Conservation (phyloP, 2,888 invertebrate genomes). For the Diploptera punctata region DNA sequence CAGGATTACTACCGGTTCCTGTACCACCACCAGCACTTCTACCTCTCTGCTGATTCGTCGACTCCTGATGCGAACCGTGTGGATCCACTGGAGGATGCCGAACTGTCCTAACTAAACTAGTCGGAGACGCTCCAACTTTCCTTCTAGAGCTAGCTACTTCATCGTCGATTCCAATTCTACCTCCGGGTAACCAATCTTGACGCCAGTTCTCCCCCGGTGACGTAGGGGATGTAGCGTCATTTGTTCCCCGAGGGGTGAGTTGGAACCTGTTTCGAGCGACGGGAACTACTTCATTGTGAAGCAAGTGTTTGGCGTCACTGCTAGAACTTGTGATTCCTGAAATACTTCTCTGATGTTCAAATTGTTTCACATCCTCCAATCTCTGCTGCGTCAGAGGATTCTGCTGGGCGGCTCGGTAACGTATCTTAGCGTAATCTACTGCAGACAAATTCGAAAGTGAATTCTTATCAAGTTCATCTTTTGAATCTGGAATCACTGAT, state of each 20-base stretch:
- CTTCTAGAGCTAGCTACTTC: not conserved
- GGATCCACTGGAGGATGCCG: conserved; percentile 13
- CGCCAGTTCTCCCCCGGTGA: conserved; percentile 26
- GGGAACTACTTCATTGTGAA: conserved; percentile 28
- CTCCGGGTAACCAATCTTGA: conserved; percentile 31
- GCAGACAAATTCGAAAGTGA: conserved; percentile 58
- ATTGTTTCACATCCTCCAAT: conserved; percentile 50
- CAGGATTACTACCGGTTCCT: conserved; percentile 64
- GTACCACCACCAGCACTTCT: conserved; percentile 48
- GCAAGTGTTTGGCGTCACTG: conserved; percentile 30
- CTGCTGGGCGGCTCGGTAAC: conserved; percentile 65
- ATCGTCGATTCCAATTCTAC: conserved; percentile 3
- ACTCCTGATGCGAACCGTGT: conserved; percentile 58
- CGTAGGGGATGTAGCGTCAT: conserved; percentile 5
- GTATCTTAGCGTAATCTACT: conserved; percentile 70
- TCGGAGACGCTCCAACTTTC: not conserved
- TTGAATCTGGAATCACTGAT: not conserved
- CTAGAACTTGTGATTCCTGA: conserved; percentile 21
- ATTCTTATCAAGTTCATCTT: conserved; percentile 50
- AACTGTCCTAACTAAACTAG: not conserved
- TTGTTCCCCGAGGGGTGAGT: conserved; percentile 29
- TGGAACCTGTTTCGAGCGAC: conserved; percentile 49
- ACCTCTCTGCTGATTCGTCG: conserved; percentile 66
- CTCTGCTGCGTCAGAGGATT: conserved; percentile 56
- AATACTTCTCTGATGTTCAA: conserved; percentile 50